A percentile compares a stretch with the other conserved stretches of the same genome.
Conservation (phyloP, 2,888 invertebrate genomes). For the Patella pellucida region DNA sequence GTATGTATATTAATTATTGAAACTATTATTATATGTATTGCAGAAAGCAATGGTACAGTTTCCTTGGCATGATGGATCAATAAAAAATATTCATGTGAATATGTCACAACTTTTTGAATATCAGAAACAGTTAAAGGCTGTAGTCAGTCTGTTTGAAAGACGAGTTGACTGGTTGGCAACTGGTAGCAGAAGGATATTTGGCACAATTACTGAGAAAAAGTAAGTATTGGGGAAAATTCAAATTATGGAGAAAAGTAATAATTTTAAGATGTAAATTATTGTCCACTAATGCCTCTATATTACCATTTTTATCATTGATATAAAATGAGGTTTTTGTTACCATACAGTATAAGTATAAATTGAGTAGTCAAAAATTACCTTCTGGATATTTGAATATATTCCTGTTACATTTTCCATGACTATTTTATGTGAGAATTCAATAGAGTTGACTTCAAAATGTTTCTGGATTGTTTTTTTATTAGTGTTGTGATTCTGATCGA, state of each 20-base stretch:
- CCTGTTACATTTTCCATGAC: too few species aligned
- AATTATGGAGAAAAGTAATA: neutral
- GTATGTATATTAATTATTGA: too few species aligned
- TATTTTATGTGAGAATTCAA: too few species aligned
- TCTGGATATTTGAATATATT: too few species aligned
- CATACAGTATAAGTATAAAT: too few species aligned
- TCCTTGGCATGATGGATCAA: conserved; percentile 70
- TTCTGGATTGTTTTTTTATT: conserved; percentile 28
- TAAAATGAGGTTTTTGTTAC: too few species aligned
- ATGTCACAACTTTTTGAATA: conserved; percentile 71
- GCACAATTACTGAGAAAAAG: conserved; percentile 69
- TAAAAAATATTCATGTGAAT: conserved; percentile 71
- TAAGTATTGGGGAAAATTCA: conserved; percentile 35
- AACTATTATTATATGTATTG: too few species aligned
- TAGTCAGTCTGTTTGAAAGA: conserved; percentile 68
- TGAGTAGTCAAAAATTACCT: too few species aligned
- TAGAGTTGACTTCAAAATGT: neutral
- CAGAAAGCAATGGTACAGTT: conserved; percentile 71
- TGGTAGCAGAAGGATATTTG: conserved; percentile 69
- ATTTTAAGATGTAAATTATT: neutral
- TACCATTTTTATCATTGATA: too few species aligned
- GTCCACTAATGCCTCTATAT: neutral
- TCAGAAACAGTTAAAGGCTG: conserved; percentile 69
- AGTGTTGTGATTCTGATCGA: conserved; percentile 70
- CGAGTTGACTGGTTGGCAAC: conserved; percentile 69